Base-by-base conservation (phyloP, 2,888 invertebrate genomes). In the Drosophila borealis region DNA sequence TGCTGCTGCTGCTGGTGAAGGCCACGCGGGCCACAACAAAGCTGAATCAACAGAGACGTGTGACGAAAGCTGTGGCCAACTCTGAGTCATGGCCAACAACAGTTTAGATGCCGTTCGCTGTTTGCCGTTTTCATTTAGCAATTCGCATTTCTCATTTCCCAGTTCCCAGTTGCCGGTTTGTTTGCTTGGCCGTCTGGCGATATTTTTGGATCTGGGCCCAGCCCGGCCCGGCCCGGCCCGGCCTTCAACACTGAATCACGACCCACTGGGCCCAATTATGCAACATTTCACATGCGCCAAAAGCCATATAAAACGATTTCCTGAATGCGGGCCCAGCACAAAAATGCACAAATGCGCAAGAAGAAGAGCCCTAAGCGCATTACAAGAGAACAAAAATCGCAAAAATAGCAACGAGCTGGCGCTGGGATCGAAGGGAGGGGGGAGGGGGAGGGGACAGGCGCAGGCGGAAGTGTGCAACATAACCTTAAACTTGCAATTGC, bases 291-390 rank as follows among this genome's bases (percentile, higher is more conserved):
- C 80, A 74, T 70, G 76, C 65, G 45, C 46, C 55, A 62, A 76
- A 84, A 80, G 81, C 84, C 81, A 81, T 78, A 83, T 60, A 81
- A 85, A 81, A 70, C 56, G 70, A 86, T 86, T 86, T 83, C 87
- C 83, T 81, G 71, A 64, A 49, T 59, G 61, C 61, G 19, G 10
- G 10, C 29, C 17, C 34, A 60, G 55, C 45, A 17, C n/a, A 29
- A 46, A 50, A 34, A 2, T n/a, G 14, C 56, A 34, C 33, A 21
- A 53, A 17, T 51, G 48, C 39, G 48, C 3, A 25, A 25, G 25
- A 25, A 29, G 29, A 54, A 60, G 36, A 60, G 42, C 68, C 65
- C 49, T 82, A 85, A 82, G 83, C 86, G 70, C 73, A 78, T 82
- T 82, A 82, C 73, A 59, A 13, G 13, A 49, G 29, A 48, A 14